phyloP scores from a whole-genome alignment of 2,888 invertebrate species.

The Hetaerina titia region DNA sequence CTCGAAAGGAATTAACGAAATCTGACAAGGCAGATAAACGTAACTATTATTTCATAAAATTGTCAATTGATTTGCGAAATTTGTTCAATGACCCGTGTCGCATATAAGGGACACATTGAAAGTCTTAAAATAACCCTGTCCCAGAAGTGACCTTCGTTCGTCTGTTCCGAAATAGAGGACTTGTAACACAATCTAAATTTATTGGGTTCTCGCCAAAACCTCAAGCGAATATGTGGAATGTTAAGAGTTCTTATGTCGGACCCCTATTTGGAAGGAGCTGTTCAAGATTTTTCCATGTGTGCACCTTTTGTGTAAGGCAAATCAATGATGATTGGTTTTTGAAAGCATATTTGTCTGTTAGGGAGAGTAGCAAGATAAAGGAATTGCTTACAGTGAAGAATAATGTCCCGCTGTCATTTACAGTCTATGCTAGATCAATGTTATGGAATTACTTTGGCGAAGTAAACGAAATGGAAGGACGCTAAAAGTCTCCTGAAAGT shows the following conservation, averaged over 20 bases:
- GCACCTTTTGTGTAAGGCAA: too few relatives aligned
- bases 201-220: neutral
- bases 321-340: too few relatives aligned
- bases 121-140: conserved; percentile 23
- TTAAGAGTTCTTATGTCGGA: neutral
- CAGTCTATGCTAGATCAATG: too few relatives aligned
- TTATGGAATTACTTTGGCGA: too few relatives aligned
- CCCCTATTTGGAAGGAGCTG: neutral
- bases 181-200: neutral
- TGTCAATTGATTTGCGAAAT: neutral
- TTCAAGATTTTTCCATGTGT: neutral
- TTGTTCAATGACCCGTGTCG: neutral
- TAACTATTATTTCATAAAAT: neutral
- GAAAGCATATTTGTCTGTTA: too few relatives aligned
- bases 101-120: neutral
- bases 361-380: too few relatives aligned
- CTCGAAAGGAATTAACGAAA: neutral
- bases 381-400: too few relatives aligned
- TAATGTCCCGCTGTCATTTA: too few relatives aligned
- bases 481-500: too few relatives aligned
- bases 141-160: conserved; percentile 30
- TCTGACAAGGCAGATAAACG: neutral
- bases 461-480: too few relatives aligned
- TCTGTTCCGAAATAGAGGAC: conserved; percentile 23
- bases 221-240: neutral